Evolutionary conservation across 2,113 vertebrate species (phyloP), one percentile per base, ranked within the genome.

Genomic region (Tympanuchus pallidicinctus): DNA sequence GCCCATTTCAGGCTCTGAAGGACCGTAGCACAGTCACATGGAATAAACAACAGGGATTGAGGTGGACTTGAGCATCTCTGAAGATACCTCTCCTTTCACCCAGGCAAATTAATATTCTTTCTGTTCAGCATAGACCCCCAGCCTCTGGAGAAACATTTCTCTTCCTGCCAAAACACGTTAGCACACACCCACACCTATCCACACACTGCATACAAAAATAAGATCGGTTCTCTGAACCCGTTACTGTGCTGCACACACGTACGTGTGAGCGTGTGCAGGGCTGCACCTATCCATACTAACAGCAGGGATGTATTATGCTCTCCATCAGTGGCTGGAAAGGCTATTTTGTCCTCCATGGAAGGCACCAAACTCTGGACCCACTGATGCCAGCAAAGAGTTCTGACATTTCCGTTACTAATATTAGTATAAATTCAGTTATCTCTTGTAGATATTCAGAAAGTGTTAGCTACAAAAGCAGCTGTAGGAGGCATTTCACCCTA

Each of bases 151-250:
- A 92, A 96, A 83, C 82, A 64, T 69, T 96, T 88, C 50, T 93
- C 59, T 42, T 89, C 50, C 83, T 96, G 92, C 89, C 93, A 96
- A 96, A 94, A 67, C 25, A 88, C 8, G 1, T 92, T 94, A 90
- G 59, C 95, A 72, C 52, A 78, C 93, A 88, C 92, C 86, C 95
- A 95, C 95, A 91, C 90, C 95, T 92, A 92, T 67, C 86, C 25
- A 8, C 90, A 84, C 1, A 0, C 86, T 88, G 83, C 47, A 48
- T 88, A 28, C 69, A 83, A 93, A 96, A 96, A 93, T 86, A 88
- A 75, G 76, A 81, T 21, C 0, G 71, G 71, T 28, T 3, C 2
- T 81, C 47, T 86, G 76, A 78, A 4, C 22, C 80, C 88, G 90
- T 67, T 83, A 20, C 71, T 92, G 95, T 90, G 92, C 76, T 64